Percentiles rank a stretch among this genome's conserved stretches.
Evolutionary conservation across 2,888 invertebrate genomes (phyloP).

Genomic region (Tipula lateralis): DNA sequence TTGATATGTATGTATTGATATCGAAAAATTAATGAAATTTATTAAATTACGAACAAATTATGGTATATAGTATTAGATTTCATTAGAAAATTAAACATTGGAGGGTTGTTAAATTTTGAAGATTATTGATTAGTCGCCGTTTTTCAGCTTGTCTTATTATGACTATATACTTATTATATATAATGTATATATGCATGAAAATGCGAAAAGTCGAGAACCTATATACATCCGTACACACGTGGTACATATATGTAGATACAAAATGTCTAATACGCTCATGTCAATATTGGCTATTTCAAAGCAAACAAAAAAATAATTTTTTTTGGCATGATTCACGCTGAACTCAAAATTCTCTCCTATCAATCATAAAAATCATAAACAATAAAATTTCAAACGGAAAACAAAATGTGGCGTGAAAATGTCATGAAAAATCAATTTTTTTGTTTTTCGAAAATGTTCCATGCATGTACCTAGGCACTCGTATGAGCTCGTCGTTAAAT

Average conservation of each 20-base stretch:
- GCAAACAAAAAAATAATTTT: neutral
- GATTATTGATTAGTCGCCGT: neutral
- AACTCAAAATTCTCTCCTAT: neutral
- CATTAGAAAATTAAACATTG: neutral
- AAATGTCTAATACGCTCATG: neutral
- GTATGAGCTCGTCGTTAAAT: neutral
- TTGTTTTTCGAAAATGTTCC: neutral
- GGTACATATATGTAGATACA: too few relatives aligned
- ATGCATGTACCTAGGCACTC: neutral
- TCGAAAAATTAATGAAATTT: neutral
- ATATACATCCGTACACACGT: neutral
- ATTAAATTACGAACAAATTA: neutral
- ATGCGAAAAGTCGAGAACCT: neutral
- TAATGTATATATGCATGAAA: neutral
- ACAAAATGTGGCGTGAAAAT: neutral
- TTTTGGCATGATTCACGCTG: neutral
- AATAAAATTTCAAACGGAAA: neutral
- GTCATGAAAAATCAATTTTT: slow-evolving; percentile 1
- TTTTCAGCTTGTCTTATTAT: neutral
- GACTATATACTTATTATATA: neutral
- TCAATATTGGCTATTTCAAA: neutral
- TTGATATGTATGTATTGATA: neutral
- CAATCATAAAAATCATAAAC: slow-evolving; percentile 13
- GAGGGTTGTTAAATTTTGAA: neutral
- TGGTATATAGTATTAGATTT: neutral